These are phyloP conservation scores for Latrodectus hesperus DNA, from an alignment of 2,888 invertebrate species.

Conservation along the genomic window DNA sequence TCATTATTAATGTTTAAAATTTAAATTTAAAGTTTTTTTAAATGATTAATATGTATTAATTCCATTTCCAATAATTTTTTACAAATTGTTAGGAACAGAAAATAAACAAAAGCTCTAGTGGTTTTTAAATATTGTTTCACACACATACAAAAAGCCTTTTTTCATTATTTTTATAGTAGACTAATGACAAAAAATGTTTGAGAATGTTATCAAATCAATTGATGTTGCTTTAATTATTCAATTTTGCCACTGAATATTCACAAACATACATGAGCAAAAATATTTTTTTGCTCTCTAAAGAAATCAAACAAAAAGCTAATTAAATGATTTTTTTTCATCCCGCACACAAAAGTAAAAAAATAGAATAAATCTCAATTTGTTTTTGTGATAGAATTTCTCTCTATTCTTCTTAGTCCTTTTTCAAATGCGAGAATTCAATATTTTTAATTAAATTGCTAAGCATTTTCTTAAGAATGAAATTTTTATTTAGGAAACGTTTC, in stretches of 20 bases:
- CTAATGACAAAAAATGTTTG: conserved; percentile 45
- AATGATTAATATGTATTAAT: too few species aligned
- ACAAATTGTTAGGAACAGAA: too few species aligned
- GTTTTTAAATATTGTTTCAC: too few species aligned
- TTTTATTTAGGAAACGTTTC: conserved; percentile 44
- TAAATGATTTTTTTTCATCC: conserved; percentile 45
- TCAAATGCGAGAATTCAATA: conserved; percentile 3
- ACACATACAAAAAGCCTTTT: too few species aligned
- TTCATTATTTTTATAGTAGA: too few species aligned
- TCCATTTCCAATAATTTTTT: too few species aligned
- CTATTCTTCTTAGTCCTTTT: conserved; percentile 10
- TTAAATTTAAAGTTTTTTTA: too few species aligned
- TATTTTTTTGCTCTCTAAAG: conserved; percentile 22
- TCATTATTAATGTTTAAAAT: too few species aligned
- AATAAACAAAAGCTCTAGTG: too few species aligned
- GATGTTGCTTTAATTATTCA: conserved; percentile 67
- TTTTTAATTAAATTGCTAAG: conserved; percentile 64
- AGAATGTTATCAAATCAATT: conserved; percentile 59
- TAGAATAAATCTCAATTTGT: too few species aligned
- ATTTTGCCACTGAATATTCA: conserved; percentile 63
- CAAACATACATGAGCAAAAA: conserved; percentile 6
- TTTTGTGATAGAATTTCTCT: not conserved
- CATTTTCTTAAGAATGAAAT: conserved; percentile 57
- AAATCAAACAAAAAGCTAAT: conserved; percentile 68
- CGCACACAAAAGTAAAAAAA: too few species aligned